Evolutionary conservation across 2,888 invertebrate species (phyloP), one percentile per base, ranked within the genome.

Genomic region (Andrena bicolor): DNA sequence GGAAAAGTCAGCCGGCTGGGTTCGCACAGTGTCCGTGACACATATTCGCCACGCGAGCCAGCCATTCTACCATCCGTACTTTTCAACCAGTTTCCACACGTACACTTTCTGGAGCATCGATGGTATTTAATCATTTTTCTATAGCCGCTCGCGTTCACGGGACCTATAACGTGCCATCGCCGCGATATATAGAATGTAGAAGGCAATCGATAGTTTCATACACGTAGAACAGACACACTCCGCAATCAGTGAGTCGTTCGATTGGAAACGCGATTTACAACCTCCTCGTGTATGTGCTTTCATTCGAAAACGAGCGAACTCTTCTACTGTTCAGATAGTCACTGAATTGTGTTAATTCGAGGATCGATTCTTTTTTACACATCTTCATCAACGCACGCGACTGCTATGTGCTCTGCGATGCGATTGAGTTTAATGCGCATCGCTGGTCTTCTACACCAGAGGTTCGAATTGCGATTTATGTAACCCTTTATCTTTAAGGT

Each of bases 11-110:
- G 66, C 61, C 76, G 73, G 71, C 78, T 78, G 71, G 72, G 66
- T 72, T 66, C 60, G 23, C 64, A 68, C 65, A 20, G 35, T 77
- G 87, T 85, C 85, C 87, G 56, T 87, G 86, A 86, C 87, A 85
- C 63, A 71, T 82, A 82, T 84, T 80, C 70, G 35, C 76, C 23
- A 64, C 76, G 56, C 75, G 60, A 74, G 64, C 41, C 64, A 63
- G 41, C 16, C 60, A 32, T 58, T 76, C 41, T 65, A 53, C 56
- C 69, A 73, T 66, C 69, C 74, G 69, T 68, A 82, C 72, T 72
- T 72, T 71, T 87, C 74, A 73, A 73, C 70, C 72, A 84, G 76
- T 85, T 86, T 82, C 82, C 72, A 63, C 56, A 65, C 23, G 26
- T 64, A 61, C 56, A 56, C 63, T 87, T 80, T 87, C 87, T 87